phyloP scores from a whole-genome alignment of 2,888 invertebrate species.

The Byasa hedistus region DNA sequence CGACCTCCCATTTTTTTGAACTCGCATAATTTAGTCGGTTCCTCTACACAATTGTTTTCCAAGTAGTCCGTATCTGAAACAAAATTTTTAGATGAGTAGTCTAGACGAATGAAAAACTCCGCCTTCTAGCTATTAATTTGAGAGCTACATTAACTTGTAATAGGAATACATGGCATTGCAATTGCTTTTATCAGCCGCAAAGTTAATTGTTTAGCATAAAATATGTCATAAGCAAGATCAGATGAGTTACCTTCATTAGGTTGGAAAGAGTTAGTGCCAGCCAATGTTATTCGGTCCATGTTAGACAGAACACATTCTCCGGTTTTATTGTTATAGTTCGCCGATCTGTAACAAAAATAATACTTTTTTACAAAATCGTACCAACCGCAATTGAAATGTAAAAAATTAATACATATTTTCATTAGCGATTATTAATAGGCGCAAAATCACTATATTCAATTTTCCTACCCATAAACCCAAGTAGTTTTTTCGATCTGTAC shows the following conservation, averaged over 20 bases:
- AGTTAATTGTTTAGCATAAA: neutral
- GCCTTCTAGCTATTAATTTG: neutral
- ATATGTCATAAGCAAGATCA: neutral
- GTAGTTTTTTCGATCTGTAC: too few relatives aligned
- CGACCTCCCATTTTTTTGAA: constrained; percentile 93
- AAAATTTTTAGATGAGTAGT: neutral
- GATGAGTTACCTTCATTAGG: constrained; percentile 77
- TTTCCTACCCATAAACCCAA: too few relatives aligned
- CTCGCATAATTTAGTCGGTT: constrained; percentile 96
- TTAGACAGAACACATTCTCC: constrained; percentile 93
- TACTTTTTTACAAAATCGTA: neutral
- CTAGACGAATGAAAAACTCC: neutral
- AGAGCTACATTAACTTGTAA: neutral
- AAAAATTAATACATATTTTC: neutral
- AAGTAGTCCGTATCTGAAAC: constrained; percentile 85
- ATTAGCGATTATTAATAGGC: too few relatives aligned
- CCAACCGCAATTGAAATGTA: too few relatives aligned
- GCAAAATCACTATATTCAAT: too few relatives aligned
- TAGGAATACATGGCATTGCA: neutral
- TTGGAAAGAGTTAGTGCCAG: constrained; percentile 89
- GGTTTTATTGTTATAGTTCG: constrained; percentile 92
- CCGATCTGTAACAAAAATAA: constrained; percentile 84
- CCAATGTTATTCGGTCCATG: constrained; percentile 94
- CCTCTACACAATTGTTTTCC: constrained; percentile 96
- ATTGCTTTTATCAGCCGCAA: neutral